These are phyloP conservation scores for Ferdinandea cuprea DNA, from an alignment of 2,888 invertebrate species.

Conservation along the genomic window DNA sequence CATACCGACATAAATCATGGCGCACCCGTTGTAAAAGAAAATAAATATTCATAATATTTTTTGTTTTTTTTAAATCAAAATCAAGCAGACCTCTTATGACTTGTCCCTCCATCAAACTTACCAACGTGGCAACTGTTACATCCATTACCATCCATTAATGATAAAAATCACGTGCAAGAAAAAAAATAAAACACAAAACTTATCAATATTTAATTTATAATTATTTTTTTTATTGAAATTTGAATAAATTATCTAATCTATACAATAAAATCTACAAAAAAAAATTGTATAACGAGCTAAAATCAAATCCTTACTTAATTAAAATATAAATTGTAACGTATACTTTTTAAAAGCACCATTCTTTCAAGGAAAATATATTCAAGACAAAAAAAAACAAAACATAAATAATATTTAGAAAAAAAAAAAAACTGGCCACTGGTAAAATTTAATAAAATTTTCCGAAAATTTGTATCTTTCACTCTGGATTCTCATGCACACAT, in stretches of 20 bases:
- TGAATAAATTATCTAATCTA: constrained; percentile 72
- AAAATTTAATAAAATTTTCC: constrained; percentile 43
- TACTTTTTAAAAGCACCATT: constrained; percentile 81
- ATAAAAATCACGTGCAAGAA: too few relatives aligned
- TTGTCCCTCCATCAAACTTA: too few relatives aligned
- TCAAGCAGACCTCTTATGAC: too few relatives aligned
- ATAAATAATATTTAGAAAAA: too few relatives aligned
- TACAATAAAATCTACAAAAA: constrained; percentile 57
- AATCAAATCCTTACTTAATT: constrained; percentile 15
- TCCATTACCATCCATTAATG: too few relatives aligned
- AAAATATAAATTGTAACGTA: constrained; percentile 77
- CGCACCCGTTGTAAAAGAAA: too few relatives aligned
- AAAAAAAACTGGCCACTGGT: constrained; percentile 70
- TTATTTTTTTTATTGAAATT: constrained; percentile 56
- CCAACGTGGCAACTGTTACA: too few relatives aligned
- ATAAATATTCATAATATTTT: too few relatives aligned
- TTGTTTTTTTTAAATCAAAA: too few relatives aligned
- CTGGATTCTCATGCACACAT: constrained; percentile 24
- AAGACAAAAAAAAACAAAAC: constrained; percentile 33
- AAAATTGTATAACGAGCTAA: constrained; percentile 45
- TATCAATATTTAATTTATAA: constrained; percentile 30
- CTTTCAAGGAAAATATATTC: constrained; percentile 62
- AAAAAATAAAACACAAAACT: constrained; percentile 8
- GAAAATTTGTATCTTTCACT: constrained; percentile 39
- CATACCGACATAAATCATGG: too few relatives aligned